Base-by-base conservation (phyloP, 2,797 vertebrate species). In the Danio jaintianensis region DNA sequence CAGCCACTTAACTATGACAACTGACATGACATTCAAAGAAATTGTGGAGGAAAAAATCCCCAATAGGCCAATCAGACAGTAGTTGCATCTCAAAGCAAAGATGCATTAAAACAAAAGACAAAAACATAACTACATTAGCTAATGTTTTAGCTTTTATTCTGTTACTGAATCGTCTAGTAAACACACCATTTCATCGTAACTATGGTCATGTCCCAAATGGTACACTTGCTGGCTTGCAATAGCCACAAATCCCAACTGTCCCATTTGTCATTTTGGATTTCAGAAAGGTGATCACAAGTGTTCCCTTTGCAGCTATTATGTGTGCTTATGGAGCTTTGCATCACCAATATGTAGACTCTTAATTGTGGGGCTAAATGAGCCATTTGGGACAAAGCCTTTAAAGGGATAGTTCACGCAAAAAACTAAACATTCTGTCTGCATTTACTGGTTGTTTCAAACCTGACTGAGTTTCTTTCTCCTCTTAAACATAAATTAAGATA, bases 301-400 rank as follows among this genome's bases (percentile, higher is more conserved):
- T 29, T 3, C n/a, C 22, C 22, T 50, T 68, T 68, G 47, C 22
- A 52, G 15, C 5, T 0, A 0, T 15, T 52, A 12, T 6, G 15
- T 69, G 47, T 16, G 3, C 47, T 52, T 11, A 50, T 68, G 15
- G 15, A 69, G 66, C 47, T 16, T 48, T 66, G 63, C 63, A 66
- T 36, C 16, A 3, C 12, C 45, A 52, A 16, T 48, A 9, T 9
- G 12, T 47, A 29, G 0, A 67, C 43, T 48, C 6, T 5, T 22
- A 56, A 56, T 4, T 36, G 22, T 59, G n/a, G 47, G 15, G 47
- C 12, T 67, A 47, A 15, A 20, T 67, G 18, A 36, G 47, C 1
- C 45, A n/a, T 36, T 68, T 68, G 22, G 47, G 66, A n/a, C 8
- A 36, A 13, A 48, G 7, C n/a, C 1, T 68, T 50, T 68, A 9